These are phyloP conservation scores for Xiphias gladius DNA, from an alignment of 2,113 vertebrate genomes.

Conservation along the genomic window DNA sequence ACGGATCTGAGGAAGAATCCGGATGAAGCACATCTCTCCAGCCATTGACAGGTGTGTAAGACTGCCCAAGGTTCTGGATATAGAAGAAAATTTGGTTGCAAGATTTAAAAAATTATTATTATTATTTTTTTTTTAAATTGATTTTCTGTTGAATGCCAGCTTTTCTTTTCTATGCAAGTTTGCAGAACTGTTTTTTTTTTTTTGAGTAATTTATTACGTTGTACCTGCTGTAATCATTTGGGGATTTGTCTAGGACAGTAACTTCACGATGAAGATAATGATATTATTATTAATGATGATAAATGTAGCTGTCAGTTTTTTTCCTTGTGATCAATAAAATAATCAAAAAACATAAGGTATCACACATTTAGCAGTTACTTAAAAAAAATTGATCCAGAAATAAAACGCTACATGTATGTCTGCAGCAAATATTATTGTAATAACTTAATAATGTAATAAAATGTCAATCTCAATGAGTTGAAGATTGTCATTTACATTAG, in stretches of 20 bases:
- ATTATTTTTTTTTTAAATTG: not conserved
- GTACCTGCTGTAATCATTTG: no score
- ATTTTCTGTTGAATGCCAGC: not conserved
- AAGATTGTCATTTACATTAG: not conserved
- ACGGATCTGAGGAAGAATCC: conserved; percentile 65
- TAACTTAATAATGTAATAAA: not conserved
- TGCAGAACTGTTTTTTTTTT: no score
- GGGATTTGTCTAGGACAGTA: no score
- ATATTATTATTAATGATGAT: no score
- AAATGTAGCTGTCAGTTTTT: no score
- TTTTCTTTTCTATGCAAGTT: not conserved
- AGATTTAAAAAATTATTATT: no score
- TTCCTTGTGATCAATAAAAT: no score
- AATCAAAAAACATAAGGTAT: no score
- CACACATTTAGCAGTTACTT: no score
- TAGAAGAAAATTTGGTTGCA: not conserved
- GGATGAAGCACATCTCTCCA: conserved; percentile 77
- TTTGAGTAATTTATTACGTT: no score
- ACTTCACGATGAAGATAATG: no score
- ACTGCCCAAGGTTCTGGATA: conserved; percentile 84
- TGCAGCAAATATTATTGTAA: not conserved
- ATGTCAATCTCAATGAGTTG: not conserved
- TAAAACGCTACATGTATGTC: not conserved
- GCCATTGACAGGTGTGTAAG: conserved; percentile 86
- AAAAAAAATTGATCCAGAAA: not conserved